Evolutionary conservation across 2,888 invertebrate genomes (phyloP).

Genomic region (Rhingia rostrata): DNA sequence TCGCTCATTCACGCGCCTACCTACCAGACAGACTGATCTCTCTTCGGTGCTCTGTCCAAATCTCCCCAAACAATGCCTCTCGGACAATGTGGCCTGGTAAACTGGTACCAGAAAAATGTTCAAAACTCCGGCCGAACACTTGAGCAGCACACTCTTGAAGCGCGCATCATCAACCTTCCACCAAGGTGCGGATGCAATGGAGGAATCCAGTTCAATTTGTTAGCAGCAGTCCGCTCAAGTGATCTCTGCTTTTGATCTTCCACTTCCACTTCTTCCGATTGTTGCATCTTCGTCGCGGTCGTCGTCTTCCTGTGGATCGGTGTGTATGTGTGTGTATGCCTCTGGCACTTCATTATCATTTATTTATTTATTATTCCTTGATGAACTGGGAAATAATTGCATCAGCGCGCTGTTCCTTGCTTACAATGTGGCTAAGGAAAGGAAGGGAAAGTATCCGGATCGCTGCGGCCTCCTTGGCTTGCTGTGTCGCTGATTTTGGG

Average conservation of each 20-base stretch:
- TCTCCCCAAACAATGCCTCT: conserved; percentile 60
- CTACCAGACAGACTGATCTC: conserved; percentile 30
- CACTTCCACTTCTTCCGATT: conserved; percentile 59
- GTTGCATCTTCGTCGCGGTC: neutral
- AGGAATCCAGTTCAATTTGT: conserved; percentile 67
- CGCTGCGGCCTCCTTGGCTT: conserved; percentile 33
- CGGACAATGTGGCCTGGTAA: conserved; percentile 57
- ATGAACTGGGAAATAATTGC: conserved; percentile 71
- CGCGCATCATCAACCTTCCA: conserved; percentile 41
- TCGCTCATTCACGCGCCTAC: conserved; percentile 20
- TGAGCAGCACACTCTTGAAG: conserved; percentile 60
- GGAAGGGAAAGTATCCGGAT: conserved; percentile 31
- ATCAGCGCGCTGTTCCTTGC: conserved; percentile 3
- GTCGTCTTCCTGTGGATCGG: neutral
- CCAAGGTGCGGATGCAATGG: conserved; percentile 8
- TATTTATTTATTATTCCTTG: conserved; percentile 71
- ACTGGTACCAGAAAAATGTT: conserved; percentile 26
- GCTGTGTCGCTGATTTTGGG: conserved; percentile 17
- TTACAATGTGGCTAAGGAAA: neutral
- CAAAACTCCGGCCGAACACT: conserved; percentile 57
- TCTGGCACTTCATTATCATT: conserved; percentile 71
- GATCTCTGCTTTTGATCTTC: conserved; percentile 63
- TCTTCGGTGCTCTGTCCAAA: conserved; percentile 41
- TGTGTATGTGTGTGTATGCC: conserved; percentile 32
- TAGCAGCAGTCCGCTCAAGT: conserved; percentile 35